A percentile compares a stretch with the other conserved stretches of the same genome.
Evolutionary conservation across 2,888 invertebrate genomes (phyloP).

Genomic region (Drosophila buzzatii): DNA sequence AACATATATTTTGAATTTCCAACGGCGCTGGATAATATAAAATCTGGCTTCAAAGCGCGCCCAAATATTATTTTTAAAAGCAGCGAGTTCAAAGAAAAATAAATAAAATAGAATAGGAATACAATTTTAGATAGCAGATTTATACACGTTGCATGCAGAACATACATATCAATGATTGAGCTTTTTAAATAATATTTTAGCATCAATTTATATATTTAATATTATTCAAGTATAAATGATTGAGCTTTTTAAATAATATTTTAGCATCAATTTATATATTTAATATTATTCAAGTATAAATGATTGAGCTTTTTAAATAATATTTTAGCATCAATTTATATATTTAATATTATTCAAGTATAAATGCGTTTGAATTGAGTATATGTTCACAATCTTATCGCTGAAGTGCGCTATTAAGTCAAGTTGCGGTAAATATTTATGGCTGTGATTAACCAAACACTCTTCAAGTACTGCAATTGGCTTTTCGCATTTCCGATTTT

Average conservation of each 20-base stretch:
- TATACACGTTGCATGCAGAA: background rate
- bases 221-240: background rate
- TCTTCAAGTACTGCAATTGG: background rate
- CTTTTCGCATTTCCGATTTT: conserved; percentile 5
- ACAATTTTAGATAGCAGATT: background rate
- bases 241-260: too few relatives aligned
- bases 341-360: background rate
- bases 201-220: background rate
- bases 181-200: background rate
- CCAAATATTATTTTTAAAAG: background rate
- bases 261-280: too few relatives aligned
- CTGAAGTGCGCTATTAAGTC: conserved; percentile 12
- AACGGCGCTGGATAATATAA: conserved; percentile 15
- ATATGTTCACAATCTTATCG: conserved; percentile 23
- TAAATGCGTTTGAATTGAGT: background rate
- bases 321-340: background rate
- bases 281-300: too few relatives aligned
- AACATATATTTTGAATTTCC: background rate
- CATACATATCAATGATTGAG: too few relatives aligned
- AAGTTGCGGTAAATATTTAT: conserved; percentile 28
- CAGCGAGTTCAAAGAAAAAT: background rate
- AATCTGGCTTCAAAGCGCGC: conserved; percentile 16
- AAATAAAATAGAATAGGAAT: too few relatives aligned
- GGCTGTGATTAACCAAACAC: conserved; percentile 24
- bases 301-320: background rate